Conservation (phyloP, 2,797 vertebrate genomes). For the Euthynnus affinis region DNA sequence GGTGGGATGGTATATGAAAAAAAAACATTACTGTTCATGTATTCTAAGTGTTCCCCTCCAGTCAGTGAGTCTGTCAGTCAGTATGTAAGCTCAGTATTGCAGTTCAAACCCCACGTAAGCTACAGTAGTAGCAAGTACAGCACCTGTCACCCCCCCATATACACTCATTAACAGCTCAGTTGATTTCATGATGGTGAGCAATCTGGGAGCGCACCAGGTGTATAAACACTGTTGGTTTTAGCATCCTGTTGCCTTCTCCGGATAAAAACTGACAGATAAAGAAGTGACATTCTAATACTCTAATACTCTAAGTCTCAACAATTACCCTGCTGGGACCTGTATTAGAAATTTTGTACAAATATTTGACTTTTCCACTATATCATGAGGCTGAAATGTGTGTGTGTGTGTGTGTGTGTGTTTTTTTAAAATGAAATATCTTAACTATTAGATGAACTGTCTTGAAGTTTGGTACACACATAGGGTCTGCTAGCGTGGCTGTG, state of each 20-base stretch:
- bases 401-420: too few relatives aligned
- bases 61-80: background rate
- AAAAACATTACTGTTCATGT: background rate
- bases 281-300: background rate
- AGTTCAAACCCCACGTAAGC: background rate
- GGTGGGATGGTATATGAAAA: background rate
- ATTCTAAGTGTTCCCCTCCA: background rate
- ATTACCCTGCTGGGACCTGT: too few relatives aligned
- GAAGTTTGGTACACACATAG: too few relatives aligned
- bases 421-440: too few relatives aligned
- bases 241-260: background rate
- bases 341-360: too few relatives aligned
- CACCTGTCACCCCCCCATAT: constrained; percentile 1
- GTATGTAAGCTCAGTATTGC: background rate
- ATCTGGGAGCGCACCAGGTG: constrained; percentile 16
- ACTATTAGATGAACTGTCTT: too few relatives aligned
- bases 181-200: constrained; percentile 17
- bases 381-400: too few relatives aligned
- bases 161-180: constrained; percentile 25
- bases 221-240: background rate
- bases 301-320: too few relatives aligned
- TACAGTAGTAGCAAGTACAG: background rate
- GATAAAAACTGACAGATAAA: background rate
- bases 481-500: too few relatives aligned
- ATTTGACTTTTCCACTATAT: too few relatives aligned